Evolutionary conservation across 1,140 invertebrate species (phyloP).

Genomic region (Trichonephila inaurata): DNA sequence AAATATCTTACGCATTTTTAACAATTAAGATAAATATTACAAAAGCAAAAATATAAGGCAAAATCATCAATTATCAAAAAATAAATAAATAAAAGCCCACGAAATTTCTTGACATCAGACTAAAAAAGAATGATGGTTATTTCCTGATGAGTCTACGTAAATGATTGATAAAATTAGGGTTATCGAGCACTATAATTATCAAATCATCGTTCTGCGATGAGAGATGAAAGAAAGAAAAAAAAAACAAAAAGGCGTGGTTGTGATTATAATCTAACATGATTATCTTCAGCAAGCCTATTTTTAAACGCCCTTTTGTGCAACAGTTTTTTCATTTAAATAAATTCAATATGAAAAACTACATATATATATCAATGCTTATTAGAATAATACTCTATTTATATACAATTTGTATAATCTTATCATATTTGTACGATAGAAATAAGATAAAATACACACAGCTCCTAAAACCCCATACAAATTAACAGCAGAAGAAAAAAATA

Average conservation of each 20-base stretch:
- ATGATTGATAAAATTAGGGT: constrained; percentile 11
- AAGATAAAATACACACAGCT: background rate
- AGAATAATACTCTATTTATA: background rate
- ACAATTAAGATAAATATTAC: background rate
- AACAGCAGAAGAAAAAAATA: no score
- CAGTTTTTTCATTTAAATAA: background rate
- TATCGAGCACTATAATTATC: background rate
- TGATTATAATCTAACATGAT: background rate
- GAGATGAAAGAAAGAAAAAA: constrained; percentile 4
- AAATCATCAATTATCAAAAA: background rate
- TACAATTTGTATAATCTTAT: background rate
- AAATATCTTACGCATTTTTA: background rate
- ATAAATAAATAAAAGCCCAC: no score
- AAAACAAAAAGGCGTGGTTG: background rate
- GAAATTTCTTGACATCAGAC: background rate
- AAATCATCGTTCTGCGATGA: background rate
- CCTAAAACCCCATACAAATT: background rate
- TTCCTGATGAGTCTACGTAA: background rate
- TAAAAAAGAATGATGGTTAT: background rate
- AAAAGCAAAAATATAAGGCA: background rate
- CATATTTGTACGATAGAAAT: background rate
- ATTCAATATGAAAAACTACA: background rate
- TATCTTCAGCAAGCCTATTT: background rate
- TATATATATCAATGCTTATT: background rate
- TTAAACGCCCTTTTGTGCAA: background rate